These are phyloP conservation scores for Chymomyza costata DNA, from an alignment of 1,140 invertebrate genomes.

Conservation along the genomic window DNA sequence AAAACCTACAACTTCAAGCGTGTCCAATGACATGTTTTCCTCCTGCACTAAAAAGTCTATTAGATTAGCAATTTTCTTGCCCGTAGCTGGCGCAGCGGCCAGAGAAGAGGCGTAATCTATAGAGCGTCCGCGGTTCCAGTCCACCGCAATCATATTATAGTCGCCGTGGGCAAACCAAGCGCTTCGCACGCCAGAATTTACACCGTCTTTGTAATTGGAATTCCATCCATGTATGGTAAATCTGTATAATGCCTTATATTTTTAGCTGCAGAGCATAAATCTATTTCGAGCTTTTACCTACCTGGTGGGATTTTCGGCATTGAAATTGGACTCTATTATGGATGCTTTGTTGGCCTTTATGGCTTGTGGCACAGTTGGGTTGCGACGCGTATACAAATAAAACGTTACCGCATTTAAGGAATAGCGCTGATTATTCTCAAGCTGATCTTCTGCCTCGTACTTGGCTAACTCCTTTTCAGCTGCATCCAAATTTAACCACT, in stretches of 20 bases:
- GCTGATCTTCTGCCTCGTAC: slow-evolving; percentile 31
- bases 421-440: slow-evolving; percentile 9
- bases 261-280: too few species aligned
- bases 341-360: slow-evolving; percentile 28
- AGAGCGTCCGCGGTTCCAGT: slow-evolving; percentile 78
- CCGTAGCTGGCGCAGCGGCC: slow-evolving; percentile 37
- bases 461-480: slow-evolving; percentile 22
- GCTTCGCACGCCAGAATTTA: slow-evolving; percentile 40
- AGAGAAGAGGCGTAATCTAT: slow-evolving; percentile 76
- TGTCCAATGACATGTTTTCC: slow-evolving; percentile 76
- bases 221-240: slow-evolving; percentile 69
- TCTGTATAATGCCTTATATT: slow-evolving; percentile 6
- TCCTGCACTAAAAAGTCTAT: slow-evolving; percentile 74
- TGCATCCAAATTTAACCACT: slow-evolving; percentile 36
- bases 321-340: slow-evolving; percentile 43
- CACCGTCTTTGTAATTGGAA: slow-evolving; percentile 56
- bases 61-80: slow-evolving; percentile 75
- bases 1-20: slow-evolving; percentile 80
- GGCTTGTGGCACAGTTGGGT: slow-evolving; percentile 30
- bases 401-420: slow-evolving; percentile 45
- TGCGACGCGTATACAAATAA: slow-evolving; percentile 46
- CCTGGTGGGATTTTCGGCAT: slow-evolving; percentile 45
- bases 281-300: background rate
- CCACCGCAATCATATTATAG: slow-evolving; percentile 78
- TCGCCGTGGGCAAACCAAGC: slow-evolving; percentile 78